A percentile compares a stretch with the other conserved stretches of the same genome.
Conservation (phyloP, 2,113 vertebrate genomes). For the Progne subis region DNA sequence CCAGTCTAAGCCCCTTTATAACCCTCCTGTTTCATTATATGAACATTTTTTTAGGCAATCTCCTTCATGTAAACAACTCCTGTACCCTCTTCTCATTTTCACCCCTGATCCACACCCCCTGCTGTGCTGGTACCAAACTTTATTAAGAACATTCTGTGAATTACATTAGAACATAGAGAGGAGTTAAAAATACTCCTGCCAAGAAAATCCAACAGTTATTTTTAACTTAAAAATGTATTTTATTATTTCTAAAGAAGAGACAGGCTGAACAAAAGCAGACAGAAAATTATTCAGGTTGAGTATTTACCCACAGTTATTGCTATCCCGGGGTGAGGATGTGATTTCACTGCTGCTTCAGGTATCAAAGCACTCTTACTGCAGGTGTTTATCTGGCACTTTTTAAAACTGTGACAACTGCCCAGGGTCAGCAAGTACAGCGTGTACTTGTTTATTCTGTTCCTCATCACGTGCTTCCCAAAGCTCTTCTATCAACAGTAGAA, state of each 20-base stretch:
- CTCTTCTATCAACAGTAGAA: not conserved
- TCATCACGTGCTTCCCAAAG: not conserved
- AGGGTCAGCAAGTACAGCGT: not conserved
- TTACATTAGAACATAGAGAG: not conserved
- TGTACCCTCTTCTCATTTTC: not conserved
- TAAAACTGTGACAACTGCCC: not conserved
- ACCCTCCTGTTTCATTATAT: not conserved
- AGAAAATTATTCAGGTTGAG: not conserved
- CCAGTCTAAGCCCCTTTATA: not conserved
- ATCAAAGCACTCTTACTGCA: not conserved
- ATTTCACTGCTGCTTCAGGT: not conserved
- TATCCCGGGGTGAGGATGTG: not conserved
- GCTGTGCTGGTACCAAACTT: not conserved
- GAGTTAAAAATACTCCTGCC: not conserved
- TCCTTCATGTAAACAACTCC: not conserved
- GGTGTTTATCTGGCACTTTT: not conserved
- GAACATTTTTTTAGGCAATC: rapidly evolving
- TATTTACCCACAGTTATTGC: not conserved
- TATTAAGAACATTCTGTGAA: not conserved
- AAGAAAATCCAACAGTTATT: not conserved
- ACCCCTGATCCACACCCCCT: rapidly evolving
- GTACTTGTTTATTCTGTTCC: slow-evolving; percentile 12
- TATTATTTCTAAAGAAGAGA: not conserved
- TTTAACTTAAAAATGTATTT: not conserved
- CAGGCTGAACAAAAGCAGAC: not conserved